phyloP scores from a whole-genome alignment of 2,888 invertebrate species.

The Caenorhabditis sp. region DNA sequence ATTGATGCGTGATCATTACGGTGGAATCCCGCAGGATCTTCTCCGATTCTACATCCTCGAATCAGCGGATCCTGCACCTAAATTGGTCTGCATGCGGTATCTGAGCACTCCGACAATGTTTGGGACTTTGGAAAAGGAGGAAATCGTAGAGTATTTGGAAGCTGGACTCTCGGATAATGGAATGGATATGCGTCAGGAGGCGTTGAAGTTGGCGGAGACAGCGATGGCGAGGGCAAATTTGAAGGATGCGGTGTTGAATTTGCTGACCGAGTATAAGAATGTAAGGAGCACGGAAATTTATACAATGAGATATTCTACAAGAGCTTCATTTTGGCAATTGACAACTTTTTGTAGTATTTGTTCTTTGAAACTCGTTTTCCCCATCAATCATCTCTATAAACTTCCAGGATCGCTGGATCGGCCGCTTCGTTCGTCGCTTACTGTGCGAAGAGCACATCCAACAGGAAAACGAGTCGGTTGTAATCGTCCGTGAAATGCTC shows the following conservation, averaged over 20 bases:
- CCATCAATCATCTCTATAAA: neutral
- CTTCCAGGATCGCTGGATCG: conserved; percentile 27
- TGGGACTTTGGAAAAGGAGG: neutral
- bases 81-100: conserved; percentile 42
- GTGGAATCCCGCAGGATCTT: conserved; percentile 51
- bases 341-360: no score
- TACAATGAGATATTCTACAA: no score
- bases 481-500: conserved; percentile 46
- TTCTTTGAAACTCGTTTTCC: no score
- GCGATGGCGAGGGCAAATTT: conserved; percentile 6
- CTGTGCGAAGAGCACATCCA: conserved; percentile 15
- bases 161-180: conserved; percentile 19
- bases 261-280: conserved; percentile 31
- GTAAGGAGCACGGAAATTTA: no score
- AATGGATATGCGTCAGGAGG: conserved; percentile 16
- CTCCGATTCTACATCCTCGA: conserved; percentile 3
- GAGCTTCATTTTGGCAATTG: no score
- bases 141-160: conserved; percentile 18
- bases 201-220: conserved; percentile 15
- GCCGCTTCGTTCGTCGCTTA: conserved; percentile 30
- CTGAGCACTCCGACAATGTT: conserved; percentile 11
- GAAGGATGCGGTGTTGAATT: neutral
- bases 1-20: conserved; percentile 47
- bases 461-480: conserved; percentile 29
- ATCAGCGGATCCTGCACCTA: conserved; percentile 44